These are phyloP conservation scores for Dendrolimus houi DNA, from an alignment of 2,888 invertebrate species.

Conservation along the genomic window DNA sequence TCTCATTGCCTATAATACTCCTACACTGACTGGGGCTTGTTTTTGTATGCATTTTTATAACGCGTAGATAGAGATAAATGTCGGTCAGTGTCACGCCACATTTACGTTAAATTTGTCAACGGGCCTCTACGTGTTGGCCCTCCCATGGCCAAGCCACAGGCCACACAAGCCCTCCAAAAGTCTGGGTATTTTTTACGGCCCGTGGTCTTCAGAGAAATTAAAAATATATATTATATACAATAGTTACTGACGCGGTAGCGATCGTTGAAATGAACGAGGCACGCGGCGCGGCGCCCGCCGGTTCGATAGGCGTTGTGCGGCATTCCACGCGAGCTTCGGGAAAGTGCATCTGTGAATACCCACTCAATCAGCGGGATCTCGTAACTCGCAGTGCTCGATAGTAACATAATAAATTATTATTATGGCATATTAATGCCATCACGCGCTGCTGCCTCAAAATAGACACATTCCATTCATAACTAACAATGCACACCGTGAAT, in stretches of 20 bases:
- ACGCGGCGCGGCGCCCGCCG: constrained; percentile 13
- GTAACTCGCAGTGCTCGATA: constrained; percentile 39
- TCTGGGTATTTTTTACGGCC: no score
- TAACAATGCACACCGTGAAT: constrained; percentile 53
- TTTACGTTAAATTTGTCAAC: no score
- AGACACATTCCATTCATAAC: constrained; percentile 53
- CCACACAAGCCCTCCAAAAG: no score
- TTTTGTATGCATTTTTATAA: no score
- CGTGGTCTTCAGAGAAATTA: no score
- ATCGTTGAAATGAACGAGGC: constrained; percentile 1
- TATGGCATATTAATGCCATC: no score
- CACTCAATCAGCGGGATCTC: constrained; percentile 36
- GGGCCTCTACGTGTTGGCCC: no score
- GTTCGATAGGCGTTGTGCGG: constrained; percentile 19
- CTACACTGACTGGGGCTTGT: no score
- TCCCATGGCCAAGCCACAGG: no score
- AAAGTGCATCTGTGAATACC: constrained; percentile 56
- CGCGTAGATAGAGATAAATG: no score
- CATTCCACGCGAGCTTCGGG: constrained; percentile 34
- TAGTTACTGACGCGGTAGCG: constrained; percentile 1
- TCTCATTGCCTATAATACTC: no score
- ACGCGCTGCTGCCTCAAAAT: constrained; percentile 55
- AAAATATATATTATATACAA: background rate
- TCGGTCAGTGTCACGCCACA: no score
- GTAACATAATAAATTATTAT: constrained; percentile 18